These are phyloP conservation scores for Penaeus japonicus DNA, from an alignment of 1,140 invertebrate genomes.

Conservation along the genomic window DNA sequence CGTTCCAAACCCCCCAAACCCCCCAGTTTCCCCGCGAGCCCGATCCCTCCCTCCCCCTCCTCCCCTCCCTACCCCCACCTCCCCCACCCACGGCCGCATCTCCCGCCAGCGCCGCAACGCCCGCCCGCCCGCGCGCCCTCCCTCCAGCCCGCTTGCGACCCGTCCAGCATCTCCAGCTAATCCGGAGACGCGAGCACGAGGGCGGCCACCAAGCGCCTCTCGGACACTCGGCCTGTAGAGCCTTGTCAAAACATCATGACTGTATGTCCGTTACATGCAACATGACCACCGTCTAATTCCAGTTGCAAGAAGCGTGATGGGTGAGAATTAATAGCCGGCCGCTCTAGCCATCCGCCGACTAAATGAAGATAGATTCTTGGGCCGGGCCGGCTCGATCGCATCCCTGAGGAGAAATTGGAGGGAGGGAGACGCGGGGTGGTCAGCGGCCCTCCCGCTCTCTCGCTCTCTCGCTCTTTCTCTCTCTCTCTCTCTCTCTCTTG, in stretches of 20 bases:
- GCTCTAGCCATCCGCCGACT: not conserved
- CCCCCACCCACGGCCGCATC: not conserved
- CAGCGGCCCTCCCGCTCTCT: not conserved
- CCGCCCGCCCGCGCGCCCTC: too few relatives aligned
- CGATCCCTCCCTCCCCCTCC: not conserved
- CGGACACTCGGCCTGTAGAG: too few relatives aligned
- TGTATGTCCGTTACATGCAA: not conserved
- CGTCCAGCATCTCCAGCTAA: too few relatives aligned
- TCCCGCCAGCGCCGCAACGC: not conserved
- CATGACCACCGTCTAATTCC: slow-evolving; percentile 9
- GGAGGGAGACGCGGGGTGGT: not conserved
- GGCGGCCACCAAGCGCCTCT: too few relatives aligned
- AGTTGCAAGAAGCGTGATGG: slow-evolving; percentile 29
- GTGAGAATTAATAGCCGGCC: slow-evolving; percentile 16
- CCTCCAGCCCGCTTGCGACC: too few relatives aligned
- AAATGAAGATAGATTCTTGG: slow-evolving; percentile 36
- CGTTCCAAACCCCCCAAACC: not conserved
- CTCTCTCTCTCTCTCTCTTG: too few relatives aligned
- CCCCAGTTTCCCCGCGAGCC: not conserved
- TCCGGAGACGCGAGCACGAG: too few relatives aligned
- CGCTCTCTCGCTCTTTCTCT: too few relatives aligned
- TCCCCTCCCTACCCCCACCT: not conserved
- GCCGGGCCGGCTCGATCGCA: not conserved
- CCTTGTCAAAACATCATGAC: too few relatives aligned
- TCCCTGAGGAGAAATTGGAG: not conserved